Conservation (phyloP, 2,888 invertebrate genomes). For the Plemyria rubiginata region DNA sequence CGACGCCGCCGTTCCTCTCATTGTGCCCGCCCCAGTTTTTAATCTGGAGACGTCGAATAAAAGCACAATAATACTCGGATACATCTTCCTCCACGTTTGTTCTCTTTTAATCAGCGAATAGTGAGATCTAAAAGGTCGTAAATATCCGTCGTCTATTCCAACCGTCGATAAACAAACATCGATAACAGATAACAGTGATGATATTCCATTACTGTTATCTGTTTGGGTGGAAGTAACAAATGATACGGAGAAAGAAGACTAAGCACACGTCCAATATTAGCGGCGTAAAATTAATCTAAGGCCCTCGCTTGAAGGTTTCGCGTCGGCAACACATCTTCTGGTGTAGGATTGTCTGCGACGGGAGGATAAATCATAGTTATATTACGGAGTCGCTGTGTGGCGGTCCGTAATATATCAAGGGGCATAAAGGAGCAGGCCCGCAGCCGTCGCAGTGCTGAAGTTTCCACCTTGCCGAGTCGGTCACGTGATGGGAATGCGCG, state of each 20-base stretch:
- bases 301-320: slow-evolving; percentile 45
- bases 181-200: neutral
- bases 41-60: slow-evolving; percentile 79
- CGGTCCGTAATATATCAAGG: slow-evolving; percentile 69
- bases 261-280: slow-evolving; percentile 62
- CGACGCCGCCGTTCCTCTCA: slow-evolving; percentile 62
- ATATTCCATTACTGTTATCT: slow-evolving; percentile 40
- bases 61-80: slow-evolving; percentile 76
- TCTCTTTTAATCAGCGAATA: slow-evolving; percentile 69
- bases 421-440: slow-evolving; percentile 61
- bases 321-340: slow-evolving; percentile 62
- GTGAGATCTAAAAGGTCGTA: slow-evolving; percentile 48
- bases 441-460: slow-evolving; percentile 46
- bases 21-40: slow-evolving; percentile 78
- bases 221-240: slow-evolving; percentile 47
- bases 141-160: slow-evolving; percentile 34
- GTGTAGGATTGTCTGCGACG: slow-evolving; percentile 61
- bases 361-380: slow-evolving; percentile 70
- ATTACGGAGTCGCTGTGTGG: slow-evolving; percentile 70
- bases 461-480: slow-evolving; percentile 46
- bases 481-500: slow-evolving; percentile 49
- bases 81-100: slow-evolving; percentile 67
- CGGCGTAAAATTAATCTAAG: slow-evolving; percentile 63
- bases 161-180: slow-evolving; percentile 28
- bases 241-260: slow-evolving; percentile 53